These are phyloP conservation scores for Cynopterus sphinx DNA, from an alignment of 2,797 vertebrate species.

Conservation along the genomic window DNA sequence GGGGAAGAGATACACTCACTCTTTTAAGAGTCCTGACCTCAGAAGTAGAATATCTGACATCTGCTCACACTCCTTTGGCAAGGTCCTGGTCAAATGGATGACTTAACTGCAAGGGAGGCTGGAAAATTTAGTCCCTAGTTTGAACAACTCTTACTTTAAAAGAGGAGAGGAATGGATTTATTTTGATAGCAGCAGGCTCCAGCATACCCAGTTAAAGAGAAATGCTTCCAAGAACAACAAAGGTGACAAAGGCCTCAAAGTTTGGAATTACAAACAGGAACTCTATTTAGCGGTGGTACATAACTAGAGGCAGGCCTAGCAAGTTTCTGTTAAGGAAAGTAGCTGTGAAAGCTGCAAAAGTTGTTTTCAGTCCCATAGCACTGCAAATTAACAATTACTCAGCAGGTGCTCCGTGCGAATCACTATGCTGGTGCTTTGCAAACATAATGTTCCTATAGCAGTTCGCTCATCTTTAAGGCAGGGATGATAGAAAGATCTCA, in stretches of 20 bases:
- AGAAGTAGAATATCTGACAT: not conserved
- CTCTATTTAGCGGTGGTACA: not conserved
- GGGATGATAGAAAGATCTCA: not conserved
- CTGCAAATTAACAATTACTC: not conserved
- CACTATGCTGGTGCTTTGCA: not conserved
- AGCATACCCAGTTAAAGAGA: not conserved
- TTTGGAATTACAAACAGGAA: not conserved
- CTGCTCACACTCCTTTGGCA: not conserved
- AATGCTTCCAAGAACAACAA: not conserved
- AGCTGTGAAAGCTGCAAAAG: not conserved
- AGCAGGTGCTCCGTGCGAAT: not conserved
- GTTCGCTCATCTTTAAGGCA: not conserved
- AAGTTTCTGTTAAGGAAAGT: not conserved
- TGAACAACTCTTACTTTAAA: not conserved
- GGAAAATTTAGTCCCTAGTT: not conserved
- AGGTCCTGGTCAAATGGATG: not conserved
- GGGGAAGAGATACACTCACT: not conserved
- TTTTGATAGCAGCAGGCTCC: not conserved
- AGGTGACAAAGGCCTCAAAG: not conserved
- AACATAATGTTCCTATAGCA: not conserved
- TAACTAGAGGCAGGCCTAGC: not conserved
- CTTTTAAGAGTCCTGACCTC: too few relatives aligned
- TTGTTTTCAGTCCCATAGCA: not conserved
- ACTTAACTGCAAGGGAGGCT: not conserved
- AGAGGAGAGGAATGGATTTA: not conserved